Evolutionary conservation across 2,888 invertebrate genomes (phyloP), one percentile per base, ranked within the genome.

Genomic region (Hecatera dysodea): DNA sequence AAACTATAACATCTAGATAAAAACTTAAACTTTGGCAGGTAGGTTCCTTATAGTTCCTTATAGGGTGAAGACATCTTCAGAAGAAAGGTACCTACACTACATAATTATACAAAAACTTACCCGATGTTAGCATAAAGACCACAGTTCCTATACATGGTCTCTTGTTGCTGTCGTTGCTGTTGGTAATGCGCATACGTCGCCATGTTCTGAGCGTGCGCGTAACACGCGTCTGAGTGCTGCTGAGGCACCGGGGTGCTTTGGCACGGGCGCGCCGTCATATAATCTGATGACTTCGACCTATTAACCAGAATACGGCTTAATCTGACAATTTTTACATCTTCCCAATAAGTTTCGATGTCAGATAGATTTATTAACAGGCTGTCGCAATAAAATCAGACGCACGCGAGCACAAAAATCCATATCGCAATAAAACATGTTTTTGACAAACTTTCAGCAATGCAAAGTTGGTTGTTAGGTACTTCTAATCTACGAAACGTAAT

Each of bases 131-230:
- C 95, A 74, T 96, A 96, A 0, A 95, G 86, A 15, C 96, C 94
- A 83, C 96, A 97, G 86, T 96, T 96, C 75, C 96, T 96, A 76
- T 96, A 96, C 82, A 95, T 86, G 64, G 85, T 92, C 52, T 96
- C 96, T 65, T 95, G 96, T 75, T 95, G 93, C 64, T 95, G 93
- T 52, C 90, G 88, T 39, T 91, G 87, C 12, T 91, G 90, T 46
- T 92, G 93, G 80, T 94, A 93, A 46, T 93, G 92, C 7, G 87
- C 87, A 73, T 94, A 93, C 2, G 90, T 80, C 4, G 90, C 87
- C 80, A 90, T 81, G 76, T 83, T 91, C 76, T 93, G 94, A 3
- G 93, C 88, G 75, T 92, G 94, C 15, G 91, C 90, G 72, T 94
- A 95, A 77, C 95, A 95, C 0, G 92, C 88, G 24, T 96, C 95